Percentiles rank a stretch among this genome's conserved stretches.
Evolutionary conservation across 2,113 vertebrate species (phyloP).

Genomic region (Arizona elegans): DNA sequence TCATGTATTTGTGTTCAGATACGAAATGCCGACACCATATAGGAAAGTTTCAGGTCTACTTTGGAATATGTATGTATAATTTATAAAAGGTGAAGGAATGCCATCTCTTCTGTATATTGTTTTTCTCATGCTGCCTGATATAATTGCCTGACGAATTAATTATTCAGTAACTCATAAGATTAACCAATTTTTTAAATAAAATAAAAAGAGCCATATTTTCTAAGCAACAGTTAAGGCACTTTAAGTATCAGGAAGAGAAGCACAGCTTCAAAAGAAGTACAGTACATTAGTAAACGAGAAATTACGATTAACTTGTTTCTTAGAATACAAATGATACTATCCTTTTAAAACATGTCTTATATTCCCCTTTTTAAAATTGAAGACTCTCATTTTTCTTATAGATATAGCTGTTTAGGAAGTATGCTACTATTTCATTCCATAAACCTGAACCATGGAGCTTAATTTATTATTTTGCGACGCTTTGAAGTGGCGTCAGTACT

Average conservation of each 20-base stretch:
- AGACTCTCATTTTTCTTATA: neutral
- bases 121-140: neutral
- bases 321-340: neutral
- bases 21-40: neutral
- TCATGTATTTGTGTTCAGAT: neutral
- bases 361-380: neutral
- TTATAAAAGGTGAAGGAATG: neutral
- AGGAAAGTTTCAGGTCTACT: neutral
- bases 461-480: neutral
- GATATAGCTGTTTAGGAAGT: constrained; percentile 25
- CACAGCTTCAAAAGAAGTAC: neutral
- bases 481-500: neutral
- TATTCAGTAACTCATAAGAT: neutral
- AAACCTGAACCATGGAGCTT: neutral
- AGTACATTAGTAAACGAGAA: neutral
- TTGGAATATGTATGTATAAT: neutral
- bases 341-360: neutral
- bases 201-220: neutral
- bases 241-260: neutral
- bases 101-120: neutral
- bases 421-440: neutral
- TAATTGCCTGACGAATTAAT: neutral
- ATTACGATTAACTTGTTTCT: neutral
- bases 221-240: neutral
- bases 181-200: neutral